Conservation (phyloP, 2,888 invertebrate species). For the Habrosyne pyritoides region DNA sequence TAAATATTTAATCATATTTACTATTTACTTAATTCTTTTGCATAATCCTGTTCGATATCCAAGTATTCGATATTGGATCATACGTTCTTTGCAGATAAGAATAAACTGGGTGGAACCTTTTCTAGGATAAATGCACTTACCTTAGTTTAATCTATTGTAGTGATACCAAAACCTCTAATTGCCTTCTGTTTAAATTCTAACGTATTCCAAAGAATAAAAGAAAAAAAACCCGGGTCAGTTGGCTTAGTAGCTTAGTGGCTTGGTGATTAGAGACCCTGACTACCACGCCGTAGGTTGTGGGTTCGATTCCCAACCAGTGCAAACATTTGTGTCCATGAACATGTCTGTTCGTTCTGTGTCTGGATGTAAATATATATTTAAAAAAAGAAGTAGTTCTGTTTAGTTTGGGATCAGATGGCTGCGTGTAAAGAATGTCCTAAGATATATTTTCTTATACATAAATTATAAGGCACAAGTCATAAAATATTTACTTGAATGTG, state of each 20-base stretch:
- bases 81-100: background rate
- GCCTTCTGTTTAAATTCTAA: background rate
- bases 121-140: background rate
- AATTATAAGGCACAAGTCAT: background rate
- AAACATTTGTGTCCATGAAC: no score
- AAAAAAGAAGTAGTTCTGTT: no score
- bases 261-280: no score
- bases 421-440: no score
- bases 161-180: background rate
- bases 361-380: no score
- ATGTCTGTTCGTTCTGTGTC: no score
- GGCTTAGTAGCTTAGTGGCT: no score
- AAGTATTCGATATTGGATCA: conserved; percentile 5
- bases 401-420: no score
- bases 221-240: no score
- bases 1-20: conserved; percentile 1
- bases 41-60: background rate
- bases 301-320: no score
- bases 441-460: background rate
- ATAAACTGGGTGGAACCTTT: background rate
- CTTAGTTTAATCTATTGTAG: background rate
- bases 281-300: no score
- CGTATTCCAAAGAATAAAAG: no score
- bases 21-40: background rate
- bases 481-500: background rate